phyloP scores from a whole-genome alignment of 2,113 vertebrate species.

The Chaetops frenatus region DNA sequence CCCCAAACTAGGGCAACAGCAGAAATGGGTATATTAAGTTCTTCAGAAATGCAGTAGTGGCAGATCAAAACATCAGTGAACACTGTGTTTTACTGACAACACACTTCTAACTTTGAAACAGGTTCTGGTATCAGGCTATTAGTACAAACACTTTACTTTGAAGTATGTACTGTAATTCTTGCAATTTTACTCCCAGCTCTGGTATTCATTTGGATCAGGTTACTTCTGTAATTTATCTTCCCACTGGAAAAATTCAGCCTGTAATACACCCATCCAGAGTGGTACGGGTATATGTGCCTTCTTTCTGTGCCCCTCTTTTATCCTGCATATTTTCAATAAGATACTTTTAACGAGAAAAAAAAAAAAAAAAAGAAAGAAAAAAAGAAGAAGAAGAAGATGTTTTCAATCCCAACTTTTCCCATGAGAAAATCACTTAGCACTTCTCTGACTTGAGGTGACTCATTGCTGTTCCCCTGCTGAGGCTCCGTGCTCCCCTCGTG shows the following conservation, averaged over 20 bases:
- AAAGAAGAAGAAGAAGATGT: background rate
- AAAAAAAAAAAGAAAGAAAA: background rate
- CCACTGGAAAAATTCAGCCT: background rate
- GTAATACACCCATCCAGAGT: background rate
- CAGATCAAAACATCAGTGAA: conserved; percentile 38
- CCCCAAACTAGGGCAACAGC: background rate
- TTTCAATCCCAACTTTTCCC: conserved; percentile 43
- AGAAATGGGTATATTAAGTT: background rate
- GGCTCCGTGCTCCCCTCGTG: background rate
- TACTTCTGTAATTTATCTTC: conserved; percentile 25
- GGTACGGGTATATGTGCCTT: background rate
- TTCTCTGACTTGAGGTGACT: conserved; percentile 44
- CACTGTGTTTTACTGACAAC: conserved; percentile 19
- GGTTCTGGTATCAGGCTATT: conserved; percentile 6
- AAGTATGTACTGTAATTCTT: conserved; percentile 23
- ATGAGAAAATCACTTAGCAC: conserved; percentile 48
- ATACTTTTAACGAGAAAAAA: too few relatives aligned
- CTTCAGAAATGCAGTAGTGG: background rate
- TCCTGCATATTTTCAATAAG: background rate
- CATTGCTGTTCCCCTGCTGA: conserved; percentile 42
- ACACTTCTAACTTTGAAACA: conserved; percentile 2
- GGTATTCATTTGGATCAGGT: background rate
- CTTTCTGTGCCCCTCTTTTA: background rate
- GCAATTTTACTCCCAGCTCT: conserved; percentile 1
- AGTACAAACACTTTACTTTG: conserved; percentile 39